Evolutionary conservation across 1,140 invertebrate genomes (phyloP), one percentile per base, ranked within the genome.

Genomic region (Oncopeltus fasciatus): DNA sequence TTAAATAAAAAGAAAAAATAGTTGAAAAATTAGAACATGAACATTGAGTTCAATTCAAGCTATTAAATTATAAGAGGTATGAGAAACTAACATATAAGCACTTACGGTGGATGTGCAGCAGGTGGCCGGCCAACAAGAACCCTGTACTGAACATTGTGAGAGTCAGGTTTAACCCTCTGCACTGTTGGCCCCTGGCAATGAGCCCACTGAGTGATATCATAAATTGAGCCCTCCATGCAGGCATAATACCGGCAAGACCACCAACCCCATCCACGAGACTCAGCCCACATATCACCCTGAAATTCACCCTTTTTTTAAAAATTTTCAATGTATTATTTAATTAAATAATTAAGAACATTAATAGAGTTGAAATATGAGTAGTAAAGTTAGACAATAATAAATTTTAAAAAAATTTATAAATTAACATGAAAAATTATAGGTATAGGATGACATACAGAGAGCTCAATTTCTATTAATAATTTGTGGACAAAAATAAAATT

Each of bases 201-300:
- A 38, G 92, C 92, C 92, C 92, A 95, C 72, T 95, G 90, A 28
- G 92, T 95, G 61, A 96, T 93, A 74, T 95, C 90, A 72, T 92
- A 95, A 14, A 95, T 85, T 63, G 85, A 86, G 49, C 88, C 88
- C 74, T 95, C 92, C 90, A 95, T 95, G 67, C 92, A 92, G n/a
- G 92, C 92, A 74, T 90, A 93, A 76, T 95, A 95, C 75, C 92
- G 85, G 85, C 91, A 93, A 57, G 91, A 90, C 75, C 91, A 85
- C 86, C 91, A 93, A 57, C 92, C 91, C 76, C 92, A 81, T 74
- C 88, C 81, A 67, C 82, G 81, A 49, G 87, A 90, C 76, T 96
- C 92, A 49, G 92, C 91, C 93, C 93, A 95, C 66, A 96, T 91
- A 73, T 96, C 93, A 65, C 89, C 92, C 92, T 93, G 70, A 70